Evolutionary conservation across 2,113 vertebrate genomes (phyloP).

Genomic region (Pelvicachromis taeniatus): DNA sequence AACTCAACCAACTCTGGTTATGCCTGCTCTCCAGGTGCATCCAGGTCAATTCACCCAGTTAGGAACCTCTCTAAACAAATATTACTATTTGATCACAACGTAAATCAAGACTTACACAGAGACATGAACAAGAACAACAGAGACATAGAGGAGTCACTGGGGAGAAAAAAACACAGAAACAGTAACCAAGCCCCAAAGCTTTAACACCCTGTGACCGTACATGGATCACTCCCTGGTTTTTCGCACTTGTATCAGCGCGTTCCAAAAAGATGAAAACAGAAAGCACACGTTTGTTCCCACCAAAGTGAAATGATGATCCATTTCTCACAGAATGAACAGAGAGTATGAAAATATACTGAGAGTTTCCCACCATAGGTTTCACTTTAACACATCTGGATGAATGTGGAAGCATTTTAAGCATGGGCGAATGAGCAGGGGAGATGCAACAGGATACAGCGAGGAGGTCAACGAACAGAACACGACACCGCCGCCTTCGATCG

Average conservation of each 20-base stretch:
- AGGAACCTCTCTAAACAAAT: not conserved
- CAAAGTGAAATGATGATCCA: not conserved
- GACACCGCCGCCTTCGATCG: not conserved
- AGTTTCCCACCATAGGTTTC: not conserved
- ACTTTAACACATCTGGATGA: not conserved
- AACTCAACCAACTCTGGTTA: not conserved
- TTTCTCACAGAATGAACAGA: not conserved
- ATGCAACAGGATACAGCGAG: not conserved
- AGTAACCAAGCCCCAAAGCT: not conserved
- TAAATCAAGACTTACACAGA: not conserved
- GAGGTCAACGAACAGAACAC: not conserved
- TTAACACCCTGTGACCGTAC: not conserved
- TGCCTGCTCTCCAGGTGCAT: accelerated
- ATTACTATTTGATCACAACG: not conserved
- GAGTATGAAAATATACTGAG: not conserved
- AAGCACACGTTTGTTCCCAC: not conserved
- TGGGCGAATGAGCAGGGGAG: not conserved
- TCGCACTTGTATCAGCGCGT: not conserved
- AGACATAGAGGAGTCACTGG: not conserved
- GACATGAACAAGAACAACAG: not conserved
- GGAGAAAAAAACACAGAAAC: not conserved
- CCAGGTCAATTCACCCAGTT: not conserved
- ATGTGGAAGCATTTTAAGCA: not conserved
- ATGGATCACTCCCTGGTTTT: not conserved
- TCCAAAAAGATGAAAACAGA: not conserved